Conservation (phyloP, 2,888 invertebrate genomes). For the Hypomecis atomaria region DNA sequence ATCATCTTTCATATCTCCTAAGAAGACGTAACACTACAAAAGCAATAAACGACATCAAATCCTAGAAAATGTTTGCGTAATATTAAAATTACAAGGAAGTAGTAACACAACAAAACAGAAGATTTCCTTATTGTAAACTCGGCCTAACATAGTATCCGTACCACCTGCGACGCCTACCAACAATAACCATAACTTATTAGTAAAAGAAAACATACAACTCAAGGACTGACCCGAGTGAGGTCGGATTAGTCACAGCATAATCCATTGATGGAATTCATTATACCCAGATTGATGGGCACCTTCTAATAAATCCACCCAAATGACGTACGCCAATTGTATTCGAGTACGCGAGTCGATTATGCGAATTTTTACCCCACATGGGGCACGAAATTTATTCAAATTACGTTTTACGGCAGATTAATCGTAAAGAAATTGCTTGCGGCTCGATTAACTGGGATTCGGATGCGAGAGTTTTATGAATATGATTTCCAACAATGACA, state of each 20-base stretch:
- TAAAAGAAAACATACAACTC: conserved; percentile 30
- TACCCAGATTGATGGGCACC: conserved; percentile 31
- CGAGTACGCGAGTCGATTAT: conserved; percentile 28
- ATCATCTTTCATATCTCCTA: too few relatives aligned
- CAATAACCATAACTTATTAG: conserved; percentile 33
- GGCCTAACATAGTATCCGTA: conserved; percentile 23
- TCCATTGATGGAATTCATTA: conserved; percentile 24
- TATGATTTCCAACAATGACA: conserved; percentile 27
- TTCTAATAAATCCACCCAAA: conserved; percentile 33
- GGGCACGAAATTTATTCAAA: conserved; percentile 63
- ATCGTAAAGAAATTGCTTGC: conserved; percentile 54
- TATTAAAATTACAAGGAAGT: background rate
- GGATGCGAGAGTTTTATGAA: conserved; percentile 42
- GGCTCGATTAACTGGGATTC: conserved; percentile 48
- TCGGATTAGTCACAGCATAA: conserved; percentile 35
- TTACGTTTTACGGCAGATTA: conserved; percentile 63
- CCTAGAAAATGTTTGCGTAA: too few relatives aligned
- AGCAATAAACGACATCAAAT: too few relatives aligned
- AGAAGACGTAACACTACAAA: too few relatives aligned
- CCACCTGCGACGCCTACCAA: conserved; percentile 32
- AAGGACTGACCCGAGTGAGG: conserved; percentile 28
- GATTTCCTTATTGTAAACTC: conserved; percentile 1
- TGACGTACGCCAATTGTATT: conserved; percentile 28
- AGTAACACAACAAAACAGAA: background rate
- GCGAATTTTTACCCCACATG: conserved; percentile 37